Conservation (phyloP, 2,888 invertebrate genomes). For the Anodontia alba region DNA sequence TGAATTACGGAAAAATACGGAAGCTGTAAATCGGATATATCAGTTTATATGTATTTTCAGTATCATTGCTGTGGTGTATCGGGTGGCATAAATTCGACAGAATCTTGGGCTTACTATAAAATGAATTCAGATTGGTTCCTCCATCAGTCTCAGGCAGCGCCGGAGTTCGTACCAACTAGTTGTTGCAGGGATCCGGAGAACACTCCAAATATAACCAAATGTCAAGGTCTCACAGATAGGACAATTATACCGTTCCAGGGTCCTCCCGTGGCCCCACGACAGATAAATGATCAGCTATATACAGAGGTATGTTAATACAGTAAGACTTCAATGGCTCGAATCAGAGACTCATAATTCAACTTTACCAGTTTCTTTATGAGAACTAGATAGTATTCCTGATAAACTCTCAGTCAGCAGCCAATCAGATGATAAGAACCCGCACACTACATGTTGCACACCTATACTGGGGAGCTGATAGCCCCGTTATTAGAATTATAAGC, state of each 20-base stretch:
- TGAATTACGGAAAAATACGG: too few species aligned
- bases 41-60: slow-evolving; percentile 66
- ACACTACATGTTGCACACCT: too few species aligned
- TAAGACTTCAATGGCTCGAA: too few species aligned
- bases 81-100: slow-evolving; percentile 74
- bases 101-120: slow-evolving; percentile 79
- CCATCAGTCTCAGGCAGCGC: slow-evolving; percentile 29
- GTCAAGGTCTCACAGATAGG: slow-evolving; percentile 63
- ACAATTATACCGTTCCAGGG: slow-evolving; percentile 59
- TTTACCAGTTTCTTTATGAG: too few species aligned
- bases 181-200: slow-evolving; percentile 71
- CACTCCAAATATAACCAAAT: slow-evolving; percentile 68
- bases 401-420: too few species aligned
- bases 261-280: slow-evolving; percentile 62
- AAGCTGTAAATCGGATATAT: too few species aligned
- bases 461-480: too few species aligned
- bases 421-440: too few species aligned
- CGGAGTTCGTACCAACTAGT: slow-evolving; percentile 72
- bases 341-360: too few species aligned
- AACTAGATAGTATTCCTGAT: too few species aligned
- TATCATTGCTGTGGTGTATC: slow-evolving; percentile 77
- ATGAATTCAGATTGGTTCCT: slow-evolving; percentile 68
- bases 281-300: slow-evolving; percentile 71
- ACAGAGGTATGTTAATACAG: slow-evolving; percentile 69
- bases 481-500: too few species aligned